Evolutionary conservation across 2,797 vertebrate genomes (phyloP).

Genomic region (Catharus ustulatus): DNA sequence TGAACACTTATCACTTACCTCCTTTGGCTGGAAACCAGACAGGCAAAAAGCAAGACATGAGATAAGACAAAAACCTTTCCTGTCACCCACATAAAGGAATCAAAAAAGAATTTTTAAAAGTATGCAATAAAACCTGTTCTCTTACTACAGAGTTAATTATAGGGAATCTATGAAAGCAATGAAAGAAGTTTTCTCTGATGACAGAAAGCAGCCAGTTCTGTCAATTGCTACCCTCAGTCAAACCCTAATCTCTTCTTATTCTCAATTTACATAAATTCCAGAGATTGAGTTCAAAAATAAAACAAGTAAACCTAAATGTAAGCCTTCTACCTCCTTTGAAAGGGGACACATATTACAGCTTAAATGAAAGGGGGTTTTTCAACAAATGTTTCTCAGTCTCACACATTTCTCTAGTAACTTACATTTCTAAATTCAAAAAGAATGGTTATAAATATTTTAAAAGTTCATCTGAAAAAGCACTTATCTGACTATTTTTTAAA

Average conservation of each 20-base stretch:
- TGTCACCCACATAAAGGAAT: neutral
- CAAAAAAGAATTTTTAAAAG: neutral
- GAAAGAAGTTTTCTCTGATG: neutral
- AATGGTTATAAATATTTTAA: neutral
- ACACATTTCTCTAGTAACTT: neutral
- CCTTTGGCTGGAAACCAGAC: neutral
- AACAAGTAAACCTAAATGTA: neutral
- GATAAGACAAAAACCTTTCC: neutral
- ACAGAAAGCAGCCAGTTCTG: neutral
- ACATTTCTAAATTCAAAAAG: neutral
- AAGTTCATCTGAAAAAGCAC: neutral
- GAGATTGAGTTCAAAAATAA: neutral
- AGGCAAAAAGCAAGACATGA: neutral
- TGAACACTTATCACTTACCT: neutral
- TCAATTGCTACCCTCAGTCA: neutral
- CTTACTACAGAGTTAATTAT: neutral
- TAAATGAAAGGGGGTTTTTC: rapidly evolving
- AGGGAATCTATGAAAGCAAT: neutral
- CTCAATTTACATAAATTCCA: neutral
- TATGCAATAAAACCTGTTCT: neutral
- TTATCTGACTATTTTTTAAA: neutral
- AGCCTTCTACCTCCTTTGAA: neutral
- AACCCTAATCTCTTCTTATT: neutral
- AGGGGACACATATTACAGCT: neutral
- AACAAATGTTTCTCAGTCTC: neutral